Conservation (phyloP, 2,888 invertebrate genomes). For the Belgica antarctica region DNA sequence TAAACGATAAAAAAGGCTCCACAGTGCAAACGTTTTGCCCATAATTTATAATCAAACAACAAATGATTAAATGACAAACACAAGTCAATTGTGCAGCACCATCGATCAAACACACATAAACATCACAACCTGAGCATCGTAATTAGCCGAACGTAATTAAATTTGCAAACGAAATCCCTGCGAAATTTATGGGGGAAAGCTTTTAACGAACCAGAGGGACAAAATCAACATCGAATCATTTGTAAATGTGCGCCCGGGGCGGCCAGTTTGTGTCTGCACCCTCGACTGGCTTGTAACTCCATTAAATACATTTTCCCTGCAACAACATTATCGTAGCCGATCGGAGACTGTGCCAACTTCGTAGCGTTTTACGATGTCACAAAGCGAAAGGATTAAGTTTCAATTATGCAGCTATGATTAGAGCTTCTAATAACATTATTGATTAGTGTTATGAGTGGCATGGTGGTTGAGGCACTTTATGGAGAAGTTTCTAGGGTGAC, state of each 20-base stretch:
- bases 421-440: neutral
- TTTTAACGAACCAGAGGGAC: no score
- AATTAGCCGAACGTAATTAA: neutral
- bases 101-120: neutral
- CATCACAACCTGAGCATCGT: neutral
- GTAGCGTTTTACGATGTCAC: neutral
- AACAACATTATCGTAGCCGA: neutral
- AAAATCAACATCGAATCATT: neutral
- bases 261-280: neutral
- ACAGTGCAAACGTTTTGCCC: neutral
- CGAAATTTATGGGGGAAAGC: neutral
- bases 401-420: neutral
- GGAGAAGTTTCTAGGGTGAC: no score
- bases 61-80: neutral
- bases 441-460: no score
- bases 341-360: no score
- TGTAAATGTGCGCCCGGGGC: neutral
- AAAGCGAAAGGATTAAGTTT: neutral
- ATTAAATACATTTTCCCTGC: neutral
- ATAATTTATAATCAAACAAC: neutral
- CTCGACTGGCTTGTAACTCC: neutral
- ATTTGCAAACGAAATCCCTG: neutral
- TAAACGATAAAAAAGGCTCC: conserved; percentile 5
- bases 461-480: neutral
- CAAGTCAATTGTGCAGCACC: neutral